Evolutionary conservation across 2,113 vertebrate genomes (phyloP).

Genomic region (Gavialis gangeticus): DNA sequence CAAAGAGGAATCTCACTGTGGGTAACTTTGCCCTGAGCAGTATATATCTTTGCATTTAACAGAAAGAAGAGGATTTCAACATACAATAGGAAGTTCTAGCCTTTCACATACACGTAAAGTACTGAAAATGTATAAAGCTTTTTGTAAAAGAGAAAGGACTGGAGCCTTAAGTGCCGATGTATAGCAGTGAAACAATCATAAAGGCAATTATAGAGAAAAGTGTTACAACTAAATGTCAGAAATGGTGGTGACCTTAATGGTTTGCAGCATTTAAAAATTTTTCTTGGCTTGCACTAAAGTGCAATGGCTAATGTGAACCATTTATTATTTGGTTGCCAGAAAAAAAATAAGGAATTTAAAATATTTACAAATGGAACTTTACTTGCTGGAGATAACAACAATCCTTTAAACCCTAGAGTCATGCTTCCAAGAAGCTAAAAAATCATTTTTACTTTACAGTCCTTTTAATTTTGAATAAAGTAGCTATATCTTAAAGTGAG

Average conservation of each 20-base stretch:
- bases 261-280: constrained; percentile 42
- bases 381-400: constrained; percentile 26
- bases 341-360: background rate
- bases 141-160: constrained; percentile 22
- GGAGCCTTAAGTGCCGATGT: background rate
- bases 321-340: constrained; percentile 65
- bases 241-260: constrained; percentile 37
- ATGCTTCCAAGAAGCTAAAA: background rate
- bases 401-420: constrained; percentile 41
- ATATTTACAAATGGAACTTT: constrained; percentile 55
- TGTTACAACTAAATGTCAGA: constrained; percentile 56
- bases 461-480: background rate
- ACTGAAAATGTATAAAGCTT: constrained; percentile 1
- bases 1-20: background rate
- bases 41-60: background rate
- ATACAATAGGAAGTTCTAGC: background rate
- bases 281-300: constrained; percentile 56
- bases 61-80: background rate
- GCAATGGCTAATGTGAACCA: constrained; percentile 48
- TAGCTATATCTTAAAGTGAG: background rate
- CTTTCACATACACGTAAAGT: background rate
- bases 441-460: constrained; percentile 19
- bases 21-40: background rate
- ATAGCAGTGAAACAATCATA: constrained; percentile 45
- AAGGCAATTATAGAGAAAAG: constrained; percentile 44